These are phyloP conservation scores for Thaleichthys pacificus DNA, from an alignment of 2,797 vertebrate species.

Conservation along the genomic window DNA sequence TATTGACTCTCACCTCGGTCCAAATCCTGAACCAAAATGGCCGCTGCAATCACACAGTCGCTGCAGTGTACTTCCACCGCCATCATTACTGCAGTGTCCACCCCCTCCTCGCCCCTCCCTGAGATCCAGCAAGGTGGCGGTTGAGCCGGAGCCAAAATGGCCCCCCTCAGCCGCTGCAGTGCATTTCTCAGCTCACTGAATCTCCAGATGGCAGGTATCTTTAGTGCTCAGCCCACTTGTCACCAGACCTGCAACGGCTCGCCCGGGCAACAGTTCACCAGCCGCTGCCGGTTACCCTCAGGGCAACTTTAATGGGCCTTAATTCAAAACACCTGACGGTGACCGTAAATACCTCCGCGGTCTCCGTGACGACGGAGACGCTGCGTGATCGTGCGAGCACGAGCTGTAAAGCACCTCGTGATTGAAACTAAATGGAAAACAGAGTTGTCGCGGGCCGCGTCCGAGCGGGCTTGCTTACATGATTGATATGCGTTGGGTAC, in stretches of 20 bases:
- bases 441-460: conserved; percentile 5
- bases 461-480: conserved; percentile 10
- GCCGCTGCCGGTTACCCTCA: conserved; percentile 36
- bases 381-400: conserved; percentile 34
- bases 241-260: conserved; percentile 49
- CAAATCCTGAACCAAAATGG: not conserved
- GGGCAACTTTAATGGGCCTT: conserved; percentile 56
- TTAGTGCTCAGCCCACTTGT: conserved; percentile 57
- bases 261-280: conserved; percentile 39
- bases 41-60: not conserved
- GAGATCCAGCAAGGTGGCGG: not conserved
- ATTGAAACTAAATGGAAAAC: conserved; percentile 40
- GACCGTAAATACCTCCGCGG: conserved; percentile 27
- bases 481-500: conserved; percentile 6
- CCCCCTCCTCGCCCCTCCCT: not conserved
- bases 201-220: conserved; percentile 73
- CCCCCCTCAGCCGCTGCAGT: conserved; percentile 50
- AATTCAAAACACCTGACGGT: conserved; percentile 56
- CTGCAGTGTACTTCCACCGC: too few species aligned
- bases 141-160: conserved; percentile 53
- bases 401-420: conserved; percentile 28
- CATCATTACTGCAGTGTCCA: not conserved
- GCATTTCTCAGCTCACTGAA: conserved; percentile 66
- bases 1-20: not conserved
- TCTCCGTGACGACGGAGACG: conserved; percentile 32